Evolutionary conservation across 2,113 vertebrate species (phyloP).

Genomic region (Barnardius zonarius): DNA sequence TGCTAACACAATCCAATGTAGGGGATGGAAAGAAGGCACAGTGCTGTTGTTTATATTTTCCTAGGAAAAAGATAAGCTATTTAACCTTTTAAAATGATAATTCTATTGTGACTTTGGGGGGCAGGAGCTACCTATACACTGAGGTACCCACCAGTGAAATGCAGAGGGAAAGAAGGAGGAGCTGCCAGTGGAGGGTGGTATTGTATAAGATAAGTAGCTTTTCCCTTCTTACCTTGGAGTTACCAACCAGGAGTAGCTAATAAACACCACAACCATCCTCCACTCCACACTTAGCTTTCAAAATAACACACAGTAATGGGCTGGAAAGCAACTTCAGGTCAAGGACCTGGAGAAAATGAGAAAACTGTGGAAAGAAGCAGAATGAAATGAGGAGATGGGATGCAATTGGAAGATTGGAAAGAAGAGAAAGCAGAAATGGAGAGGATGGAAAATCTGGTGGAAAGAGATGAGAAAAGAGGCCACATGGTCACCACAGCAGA

Average conservation of each 20-base stretch:
- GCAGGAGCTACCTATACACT: background rate
- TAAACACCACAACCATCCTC: background rate
- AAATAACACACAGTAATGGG: background rate
- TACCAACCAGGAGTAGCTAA: background rate
- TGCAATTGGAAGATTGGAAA: background rate
- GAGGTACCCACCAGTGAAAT: background rate
- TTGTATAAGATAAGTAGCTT: background rate
- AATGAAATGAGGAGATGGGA: background rate
- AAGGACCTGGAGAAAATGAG: background rate
- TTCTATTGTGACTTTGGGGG: background rate
- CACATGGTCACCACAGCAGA: background rate
- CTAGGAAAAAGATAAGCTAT: background rate
- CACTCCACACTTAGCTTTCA: background rate
- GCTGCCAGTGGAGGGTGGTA: conserved; percentile 32
- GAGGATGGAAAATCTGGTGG: background rate
- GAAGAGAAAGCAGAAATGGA: background rate
- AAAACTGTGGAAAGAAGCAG: background rate
- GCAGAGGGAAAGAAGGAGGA: background rate
- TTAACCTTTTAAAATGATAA: background rate
- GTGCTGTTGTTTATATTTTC: background rate
- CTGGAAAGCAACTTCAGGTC: background rate
- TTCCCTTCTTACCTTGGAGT: background rate
- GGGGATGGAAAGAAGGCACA: background rate
- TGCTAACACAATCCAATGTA: background rate
- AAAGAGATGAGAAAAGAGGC: background rate